These are phyloP conservation scores for Proctacanthus coquilletti DNA, from an alignment of 1,140 invertebrate genomes.

Conservation along the genomic window DNA sequence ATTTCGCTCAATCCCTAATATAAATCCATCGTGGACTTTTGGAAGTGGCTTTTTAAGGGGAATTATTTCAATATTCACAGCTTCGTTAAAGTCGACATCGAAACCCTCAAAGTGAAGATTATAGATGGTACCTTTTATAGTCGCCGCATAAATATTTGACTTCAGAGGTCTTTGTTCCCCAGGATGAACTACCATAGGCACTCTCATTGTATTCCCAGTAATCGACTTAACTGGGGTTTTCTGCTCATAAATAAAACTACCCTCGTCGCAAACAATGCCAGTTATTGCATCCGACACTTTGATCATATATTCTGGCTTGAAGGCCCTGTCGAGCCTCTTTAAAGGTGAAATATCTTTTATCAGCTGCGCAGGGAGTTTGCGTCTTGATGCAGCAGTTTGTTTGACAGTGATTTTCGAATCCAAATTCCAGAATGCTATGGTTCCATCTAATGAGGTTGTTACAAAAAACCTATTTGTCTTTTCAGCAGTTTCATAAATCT, in stretches of 20 bases:
- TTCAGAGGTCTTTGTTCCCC: constrained; percentile 3
- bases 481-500: constrained; percentile 27
- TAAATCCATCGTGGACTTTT: constrained; percentile 47
- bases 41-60: too few species aligned
- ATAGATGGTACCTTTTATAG: constrained; percentile 10
- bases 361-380: constrained; percentile 36
- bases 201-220: constrained; percentile 11
- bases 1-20: constrained; percentile 38
- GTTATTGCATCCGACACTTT: constrained; percentile 30
- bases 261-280: constrained; percentile 21
- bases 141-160: constrained; percentile 3
- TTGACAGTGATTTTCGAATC: constrained; percentile 19
- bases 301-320: constrained; percentile 43
- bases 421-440: constrained; percentile 54
- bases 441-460: constrained; percentile 46
- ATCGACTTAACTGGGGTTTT: too few species aligned
- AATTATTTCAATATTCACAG: constrained; percentile 27
- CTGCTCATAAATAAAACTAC: too few species aligned
- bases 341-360: constrained; percentile 38
- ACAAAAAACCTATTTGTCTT: constrained; percentile 40
- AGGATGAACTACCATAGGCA: constrained; percentile 10
- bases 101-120: constrained; percentile 30
- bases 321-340: constrained; percentile 36
- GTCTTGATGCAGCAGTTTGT: constrained; percentile 5
- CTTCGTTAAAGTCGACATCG: constrained; percentile 29